phyloP scores from a whole-genome alignment of 1,140 invertebrate species.

The Harpegnathos saltator region DNA sequence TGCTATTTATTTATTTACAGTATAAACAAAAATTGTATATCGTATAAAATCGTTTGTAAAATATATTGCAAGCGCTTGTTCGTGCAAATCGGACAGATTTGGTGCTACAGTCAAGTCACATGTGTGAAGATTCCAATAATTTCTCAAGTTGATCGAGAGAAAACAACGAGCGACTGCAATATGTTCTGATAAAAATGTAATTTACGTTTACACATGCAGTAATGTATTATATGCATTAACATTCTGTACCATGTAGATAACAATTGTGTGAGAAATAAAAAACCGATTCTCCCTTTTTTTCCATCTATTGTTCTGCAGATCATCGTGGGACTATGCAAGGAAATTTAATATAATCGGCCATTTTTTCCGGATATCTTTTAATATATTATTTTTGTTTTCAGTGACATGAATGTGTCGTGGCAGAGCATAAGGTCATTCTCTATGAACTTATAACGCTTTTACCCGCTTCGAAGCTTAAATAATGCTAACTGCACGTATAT shows the following conservation, averaged over 20 bases:
- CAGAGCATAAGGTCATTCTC: constrained; percentile 84
- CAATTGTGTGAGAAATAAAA: constrained; percentile 70
- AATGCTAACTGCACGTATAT: constrained; percentile 74
- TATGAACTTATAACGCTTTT: constrained; percentile 77
- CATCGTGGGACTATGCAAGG: constrained; percentile 60
- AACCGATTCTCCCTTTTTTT: constrained; percentile 39
- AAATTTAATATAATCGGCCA: constrained; percentile 64
- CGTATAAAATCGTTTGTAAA: constrained; percentile 71
- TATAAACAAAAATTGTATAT: constrained; percentile 51
- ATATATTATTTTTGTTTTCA: constrained; percentile 81
- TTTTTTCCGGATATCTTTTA: constrained; percentile 74
- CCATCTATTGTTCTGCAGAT: constrained; percentile 53
- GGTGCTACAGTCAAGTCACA: neutral
- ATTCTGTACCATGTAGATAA: constrained; percentile 44
- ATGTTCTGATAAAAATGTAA: constrained; percentile 42
- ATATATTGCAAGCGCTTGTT: constrained; percentile 58
- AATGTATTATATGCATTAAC: constrained; percentile 54
- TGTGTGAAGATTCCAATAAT: too few species aligned
- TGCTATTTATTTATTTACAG: constrained; percentile 33
- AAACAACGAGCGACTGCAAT: constrained; percentile 44
- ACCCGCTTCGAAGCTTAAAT: constrained; percentile 70
- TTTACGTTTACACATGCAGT: constrained; percentile 40
- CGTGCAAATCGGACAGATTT: neutral
- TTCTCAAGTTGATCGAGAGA: neutral
- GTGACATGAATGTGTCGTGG: constrained; percentile 82